Evolutionary conservation across 2,797 vertebrate species (phyloP).

Genomic region (Dipus sagitta): DNA sequence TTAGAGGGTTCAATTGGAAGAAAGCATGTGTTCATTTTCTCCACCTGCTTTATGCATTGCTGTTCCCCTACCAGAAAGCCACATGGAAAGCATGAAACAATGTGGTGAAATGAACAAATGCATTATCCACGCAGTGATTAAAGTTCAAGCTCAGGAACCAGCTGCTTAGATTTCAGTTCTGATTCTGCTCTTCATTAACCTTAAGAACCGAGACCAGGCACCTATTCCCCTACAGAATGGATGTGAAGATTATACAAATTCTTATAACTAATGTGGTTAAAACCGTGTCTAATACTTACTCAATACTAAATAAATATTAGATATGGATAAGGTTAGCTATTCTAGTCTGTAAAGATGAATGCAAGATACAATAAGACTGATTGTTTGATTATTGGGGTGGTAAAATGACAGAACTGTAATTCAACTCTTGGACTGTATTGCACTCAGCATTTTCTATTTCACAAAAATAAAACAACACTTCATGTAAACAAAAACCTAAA

Average conservation of each 20-base stretch:
- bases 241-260: slow-evolving; percentile 41
- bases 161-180: neutral
- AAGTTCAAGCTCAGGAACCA: neutral
- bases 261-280: slow-evolving; percentile 22
- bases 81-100: slow-evolving; percentile 17
- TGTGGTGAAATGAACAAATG: neutral
- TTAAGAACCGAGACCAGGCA: neutral
- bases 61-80: neutral
- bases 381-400: neutral
- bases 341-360: neutral
- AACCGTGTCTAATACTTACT: neutral
- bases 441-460: slow-evolving; percentile 7
- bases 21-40: slow-evolving; percentile 11
- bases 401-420: neutral
- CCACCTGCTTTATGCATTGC: neutral
- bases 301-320: neutral
- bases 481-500: slow-evolving; percentile 21
- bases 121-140: neutral
- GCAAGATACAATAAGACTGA: neutral
- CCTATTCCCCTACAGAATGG: neutral
- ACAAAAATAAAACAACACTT: neutral
- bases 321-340: neutral
- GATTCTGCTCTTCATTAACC: slow-evolving; percentile 50
- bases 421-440: neutral
- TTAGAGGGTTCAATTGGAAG: slow-evolving; percentile 11